phyloP scores from a whole-genome alignment of 2,797 vertebrate genomes.

The Muscicapa striata region DNA sequence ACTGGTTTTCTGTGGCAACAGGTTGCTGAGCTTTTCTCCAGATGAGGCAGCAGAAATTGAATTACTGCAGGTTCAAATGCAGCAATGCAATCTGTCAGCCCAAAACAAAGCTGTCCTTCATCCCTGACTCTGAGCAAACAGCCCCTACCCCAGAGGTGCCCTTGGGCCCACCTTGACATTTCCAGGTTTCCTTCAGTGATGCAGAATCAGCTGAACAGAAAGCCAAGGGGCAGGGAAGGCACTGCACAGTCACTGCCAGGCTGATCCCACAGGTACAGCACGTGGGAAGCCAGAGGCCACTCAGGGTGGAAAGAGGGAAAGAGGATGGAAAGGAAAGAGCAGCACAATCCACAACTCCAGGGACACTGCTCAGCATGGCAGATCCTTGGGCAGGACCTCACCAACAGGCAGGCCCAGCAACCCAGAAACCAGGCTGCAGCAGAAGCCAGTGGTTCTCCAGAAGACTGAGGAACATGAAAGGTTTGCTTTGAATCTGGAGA shows the following conservation, averaged over 20 bases:
- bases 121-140: not conserved
- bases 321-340: not conserved
- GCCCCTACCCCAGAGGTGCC: not conserved
- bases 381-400: not conserved
- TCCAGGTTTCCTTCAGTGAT: not conserved
- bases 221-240: not conserved
- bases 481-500: not conserved
- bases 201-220: not conserved
- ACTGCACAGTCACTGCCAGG: not conserved
- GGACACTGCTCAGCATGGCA: not conserved
- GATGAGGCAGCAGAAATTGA: not conserved
- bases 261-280: not conserved
- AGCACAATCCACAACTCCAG: not conserved
- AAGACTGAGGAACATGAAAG: not conserved
- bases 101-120: not conserved
- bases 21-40: not conserved
- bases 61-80: not conserved
- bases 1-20: not conserved
- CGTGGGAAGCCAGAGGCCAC: fast-evolving
- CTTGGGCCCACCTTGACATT: too few relatives aligned
- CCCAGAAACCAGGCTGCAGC: not conserved
- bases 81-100: not conserved
- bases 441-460: not conserved
- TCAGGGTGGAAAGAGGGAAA: not conserved
- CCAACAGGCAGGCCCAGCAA: not conserved